phyloP scores from a whole-genome alignment of 2,888 invertebrate species.

The Sesia bembeciformis region DNA sequence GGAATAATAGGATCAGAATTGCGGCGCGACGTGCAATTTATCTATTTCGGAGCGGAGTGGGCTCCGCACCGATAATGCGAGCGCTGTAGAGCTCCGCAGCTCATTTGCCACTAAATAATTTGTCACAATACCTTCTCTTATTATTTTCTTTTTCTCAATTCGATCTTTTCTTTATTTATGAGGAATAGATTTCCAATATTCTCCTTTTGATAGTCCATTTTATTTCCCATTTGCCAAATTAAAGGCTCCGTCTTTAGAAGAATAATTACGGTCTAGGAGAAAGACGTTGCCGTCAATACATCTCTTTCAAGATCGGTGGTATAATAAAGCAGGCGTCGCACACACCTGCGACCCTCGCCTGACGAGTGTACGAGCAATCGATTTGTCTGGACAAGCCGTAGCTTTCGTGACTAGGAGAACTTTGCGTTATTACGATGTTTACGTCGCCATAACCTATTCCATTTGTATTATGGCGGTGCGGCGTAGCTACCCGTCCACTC shows the following conservation, averaged over 20 bases:
- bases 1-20: constrained; percentile 33
- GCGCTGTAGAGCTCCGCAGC: constrained; percentile 6
- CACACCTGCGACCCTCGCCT: constrained; percentile 36
- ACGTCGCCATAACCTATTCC: constrained; percentile 45
- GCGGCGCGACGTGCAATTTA: constrained; percentile 28
- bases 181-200: too few species aligned
- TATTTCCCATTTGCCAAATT: constrained; percentile 19
- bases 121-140: too few species aligned
- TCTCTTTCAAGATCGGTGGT: constrained; percentile 21
- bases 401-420: constrained; percentile 49
- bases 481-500: constrained; percentile 25
- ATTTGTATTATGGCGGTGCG: constrained; percentile 28
- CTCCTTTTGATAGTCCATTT: background rate
- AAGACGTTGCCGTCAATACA: constrained; percentile 21
- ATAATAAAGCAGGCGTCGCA: constrained; percentile 35
- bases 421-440: constrained; percentile 48
- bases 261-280: constrained; percentile 22
- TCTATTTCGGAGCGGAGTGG: constrained; percentile 13
- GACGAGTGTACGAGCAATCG: constrained; percentile 50
- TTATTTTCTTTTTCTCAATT: too few species aligned
- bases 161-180: too few species aligned
- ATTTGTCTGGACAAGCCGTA: constrained; percentile 51
- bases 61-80: constrained; percentile 8
- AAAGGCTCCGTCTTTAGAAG: constrained; percentile 14
- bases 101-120: background rate